phyloP scores from a whole-genome alignment of 2,797 vertebrate species.

The Tolypeutes matacus region DNA sequence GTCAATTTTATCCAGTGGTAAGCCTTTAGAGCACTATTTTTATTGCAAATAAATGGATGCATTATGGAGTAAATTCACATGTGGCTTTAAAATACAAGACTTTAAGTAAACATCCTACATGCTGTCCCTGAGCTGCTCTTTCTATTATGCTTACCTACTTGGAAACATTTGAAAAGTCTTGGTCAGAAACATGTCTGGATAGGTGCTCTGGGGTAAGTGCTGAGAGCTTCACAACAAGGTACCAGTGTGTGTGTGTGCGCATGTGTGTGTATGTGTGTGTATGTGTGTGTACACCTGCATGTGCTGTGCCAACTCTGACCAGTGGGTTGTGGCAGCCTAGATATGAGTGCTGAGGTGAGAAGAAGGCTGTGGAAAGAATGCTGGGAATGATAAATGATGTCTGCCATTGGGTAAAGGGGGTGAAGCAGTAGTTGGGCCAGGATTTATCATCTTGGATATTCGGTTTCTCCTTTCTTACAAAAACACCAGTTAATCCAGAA shows the following conservation, averaged over 20 bases:
- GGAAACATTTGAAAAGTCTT: neutral
- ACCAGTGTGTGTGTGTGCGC: neutral
- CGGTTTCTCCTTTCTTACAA: neutral
- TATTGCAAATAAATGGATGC: conserved; percentile 32
- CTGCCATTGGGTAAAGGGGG: neutral
- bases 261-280: neutral
- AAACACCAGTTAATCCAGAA: neutral
- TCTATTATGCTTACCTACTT: neutral
- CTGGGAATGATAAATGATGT: neutral
- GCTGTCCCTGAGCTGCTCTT: neutral
- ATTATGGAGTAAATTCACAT: conserved; percentile 31
- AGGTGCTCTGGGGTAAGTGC: neutral
- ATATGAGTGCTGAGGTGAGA: neutral
- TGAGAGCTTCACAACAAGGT: neutral
- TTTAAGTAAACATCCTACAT: conserved; percentile 35
- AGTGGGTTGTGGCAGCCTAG: neutral
- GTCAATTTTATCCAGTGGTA: conserved; percentile 55
- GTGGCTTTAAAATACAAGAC: conserved; percentile 47
- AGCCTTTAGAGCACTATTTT: conserved; percentile 50
- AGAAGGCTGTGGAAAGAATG: neutral
- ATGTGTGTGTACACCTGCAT: too few species aligned
- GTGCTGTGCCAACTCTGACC: neutral
- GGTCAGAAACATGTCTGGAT: neutral
- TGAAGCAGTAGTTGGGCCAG: neutral
- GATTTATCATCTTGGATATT: neutral